These are phyloP conservation scores for Yponomeuta cagnagella DNA, from an alignment of 2,888 invertebrate genomes.

Conservation along the genomic window DNA sequence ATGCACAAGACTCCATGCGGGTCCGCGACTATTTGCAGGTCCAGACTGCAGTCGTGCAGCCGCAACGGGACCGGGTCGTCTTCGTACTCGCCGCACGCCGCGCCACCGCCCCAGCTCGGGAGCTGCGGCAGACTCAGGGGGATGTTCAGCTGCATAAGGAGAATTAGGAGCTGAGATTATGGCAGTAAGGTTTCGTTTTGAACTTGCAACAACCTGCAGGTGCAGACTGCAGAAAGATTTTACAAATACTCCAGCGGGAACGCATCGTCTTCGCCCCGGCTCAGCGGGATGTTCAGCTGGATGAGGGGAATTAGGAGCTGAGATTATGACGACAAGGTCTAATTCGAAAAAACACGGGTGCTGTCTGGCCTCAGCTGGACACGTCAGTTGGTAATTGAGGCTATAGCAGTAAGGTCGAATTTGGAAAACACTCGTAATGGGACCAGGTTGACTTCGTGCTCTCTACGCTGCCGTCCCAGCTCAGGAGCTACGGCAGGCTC, in stretches of 20 bases:
- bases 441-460: constrained; percentile 87
- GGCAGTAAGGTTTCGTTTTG: too few relatives aligned
- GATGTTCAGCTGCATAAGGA: constrained; percentile 82
- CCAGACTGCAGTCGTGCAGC: constrained; percentile 87
- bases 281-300: constrained; percentile 86
- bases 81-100: constrained; percentile 82
- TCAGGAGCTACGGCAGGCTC: constrained; percentile 82
- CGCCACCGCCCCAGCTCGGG: constrained; percentile 57
- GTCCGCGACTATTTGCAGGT: constrained; percentile 86
- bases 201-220: too few relatives aligned
- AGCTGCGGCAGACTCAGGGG: constrained; percentile 87
- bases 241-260: constrained; percentile 73
- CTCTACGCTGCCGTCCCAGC: constrained; percentile 62
- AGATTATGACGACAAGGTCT: too few relatives aligned
- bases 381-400: too few relatives aligned
- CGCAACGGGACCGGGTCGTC: constrained; percentile 87
- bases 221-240: too few relatives aligned
- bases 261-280: constrained; percentile 85
- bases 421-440: constrained; percentile 72
- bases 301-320: background rate
- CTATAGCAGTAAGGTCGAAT: too few relatives aligned
- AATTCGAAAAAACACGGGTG: too few relatives aligned
- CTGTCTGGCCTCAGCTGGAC: too few relatives aligned
- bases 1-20: constrained; percentile 74
- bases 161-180: too few relatives aligned